Conservation (phyloP, 2,888 invertebrate genomes). For the Elysia crispata region DNA sequence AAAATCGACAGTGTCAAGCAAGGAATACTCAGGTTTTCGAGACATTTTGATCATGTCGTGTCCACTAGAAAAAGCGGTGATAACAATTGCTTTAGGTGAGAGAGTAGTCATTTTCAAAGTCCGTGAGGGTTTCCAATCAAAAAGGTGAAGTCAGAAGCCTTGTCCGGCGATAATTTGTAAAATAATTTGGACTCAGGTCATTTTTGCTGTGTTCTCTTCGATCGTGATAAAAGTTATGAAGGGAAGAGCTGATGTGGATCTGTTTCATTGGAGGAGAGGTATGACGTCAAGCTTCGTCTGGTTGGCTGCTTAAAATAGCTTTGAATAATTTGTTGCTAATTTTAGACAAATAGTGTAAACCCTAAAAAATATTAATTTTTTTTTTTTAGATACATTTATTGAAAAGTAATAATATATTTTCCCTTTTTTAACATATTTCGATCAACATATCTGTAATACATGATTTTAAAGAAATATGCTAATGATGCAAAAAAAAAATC, state of each 20-base stretch:
- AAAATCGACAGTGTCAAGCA: slow-evolving; percentile 53
- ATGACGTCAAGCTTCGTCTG: slow-evolving; percentile 44
- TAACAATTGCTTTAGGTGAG: slow-evolving; percentile 50
- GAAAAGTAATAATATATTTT: no score
- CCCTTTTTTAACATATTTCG: no score
- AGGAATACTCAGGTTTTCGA: slow-evolving; percentile 49
- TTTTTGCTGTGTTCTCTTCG: slow-evolving; percentile 36
- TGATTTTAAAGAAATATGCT: no score
- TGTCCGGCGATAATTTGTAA: slow-evolving; percentile 26
- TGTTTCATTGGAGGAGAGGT: slow-evolving; percentile 36
- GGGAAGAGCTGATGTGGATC: slow-evolving; percentile 48
- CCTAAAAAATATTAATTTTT: no score
- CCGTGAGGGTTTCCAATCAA: slow-evolving; percentile 32
- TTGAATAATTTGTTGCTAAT: no score
- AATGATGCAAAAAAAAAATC: no score
- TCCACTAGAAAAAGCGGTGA: slow-evolving; percentile 48
- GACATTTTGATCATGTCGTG: slow-evolving; percentile 54
- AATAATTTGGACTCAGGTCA: slow-evolving; percentile 37
- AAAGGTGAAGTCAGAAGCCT: background rate
- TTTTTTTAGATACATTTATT: no score
- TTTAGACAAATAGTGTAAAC: no score
- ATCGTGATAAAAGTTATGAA: slow-evolving; percentile 5
- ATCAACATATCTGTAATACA: no score
- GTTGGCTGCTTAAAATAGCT: slow-evolving; percentile 24
- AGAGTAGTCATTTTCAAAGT: slow-evolving; percentile 47